Evolutionary conservation across 1,140 invertebrate species (phyloP).

Genomic region (Drosophila navojoa): DNA sequence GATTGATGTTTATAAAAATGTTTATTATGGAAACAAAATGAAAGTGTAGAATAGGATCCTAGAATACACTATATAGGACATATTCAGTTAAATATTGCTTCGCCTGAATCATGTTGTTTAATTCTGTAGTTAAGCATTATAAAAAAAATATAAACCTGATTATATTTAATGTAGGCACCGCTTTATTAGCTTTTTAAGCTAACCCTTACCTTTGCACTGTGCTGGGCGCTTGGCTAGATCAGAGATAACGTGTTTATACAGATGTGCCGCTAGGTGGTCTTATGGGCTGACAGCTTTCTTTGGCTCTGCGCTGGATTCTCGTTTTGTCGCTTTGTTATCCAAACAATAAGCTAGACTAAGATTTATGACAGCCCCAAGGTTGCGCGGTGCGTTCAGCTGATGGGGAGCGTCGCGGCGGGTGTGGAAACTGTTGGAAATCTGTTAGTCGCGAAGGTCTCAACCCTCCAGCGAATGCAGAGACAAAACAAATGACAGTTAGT

Average conservation of each 20-base stretch:
- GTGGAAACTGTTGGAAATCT: slow-evolving; percentile 31
- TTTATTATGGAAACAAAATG: too few relatives aligned
- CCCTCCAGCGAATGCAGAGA: slow-evolving; percentile 1
- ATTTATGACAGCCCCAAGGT: slow-evolving; percentile 39
- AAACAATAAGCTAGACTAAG: slow-evolving; percentile 36
- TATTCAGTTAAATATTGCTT: too few relatives aligned
- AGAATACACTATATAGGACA: too few relatives aligned
- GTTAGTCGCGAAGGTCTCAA: slow-evolving; percentile 29
- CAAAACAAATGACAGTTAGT: slow-evolving; percentile 21
- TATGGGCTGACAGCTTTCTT: slow-evolving; percentile 18
- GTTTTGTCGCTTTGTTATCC: slow-evolving; percentile 19
- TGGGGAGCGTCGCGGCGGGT: not conserved
- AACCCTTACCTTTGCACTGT: not conserved
- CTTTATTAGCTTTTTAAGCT: not conserved
- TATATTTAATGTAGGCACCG: not conserved
- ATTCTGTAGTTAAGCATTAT: not conserved
- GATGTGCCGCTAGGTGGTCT: not conserved
- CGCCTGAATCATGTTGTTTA: too few relatives aligned
- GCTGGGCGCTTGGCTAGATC: slow-evolving; percentile 11
- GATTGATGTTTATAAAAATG: too few relatives aligned
- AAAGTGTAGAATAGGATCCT: not conserved
- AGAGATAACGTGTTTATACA: slow-evolving; percentile 22
- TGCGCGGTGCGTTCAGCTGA: not conserved
- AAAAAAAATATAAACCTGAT: not conserved
- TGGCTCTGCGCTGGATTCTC: slow-evolving; percentile 1